Conservation (phyloP, 37 sponge, comb jelly and placozoan species). For the Ephydatia muelleri region DNA sequence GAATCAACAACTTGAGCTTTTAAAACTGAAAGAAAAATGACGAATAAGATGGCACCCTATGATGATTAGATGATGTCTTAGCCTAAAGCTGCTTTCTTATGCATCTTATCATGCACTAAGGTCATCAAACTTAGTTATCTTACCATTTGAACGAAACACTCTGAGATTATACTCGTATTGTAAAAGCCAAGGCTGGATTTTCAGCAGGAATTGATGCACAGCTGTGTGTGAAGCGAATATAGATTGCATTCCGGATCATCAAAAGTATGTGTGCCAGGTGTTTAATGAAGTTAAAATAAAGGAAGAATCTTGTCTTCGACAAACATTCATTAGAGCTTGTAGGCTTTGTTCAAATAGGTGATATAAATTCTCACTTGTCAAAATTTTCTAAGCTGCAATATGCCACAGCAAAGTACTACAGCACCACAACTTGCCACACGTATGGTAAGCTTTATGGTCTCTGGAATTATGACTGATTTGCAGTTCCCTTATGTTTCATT, state of each 20-base stretch:
- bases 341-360: constrained; percentile 24
- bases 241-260: constrained; percentile 20
- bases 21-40: too few species aligned
- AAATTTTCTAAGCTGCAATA: constrained; percentile 10
- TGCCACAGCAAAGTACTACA: too few species aligned
- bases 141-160: constrained; percentile 27
- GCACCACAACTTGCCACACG: constrained; percentile 20
- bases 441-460: constrained; percentile 20
- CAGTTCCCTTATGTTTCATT: constrained; percentile 9
- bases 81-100: too few species aligned
- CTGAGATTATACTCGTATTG: constrained; percentile 34
- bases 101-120: constrained; percentile 31
- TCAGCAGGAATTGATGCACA: too few species aligned
- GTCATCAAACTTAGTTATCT: not conserved
- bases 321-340: constrained; percentile 15
- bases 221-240: constrained; percentile 30
- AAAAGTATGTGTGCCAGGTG: constrained; percentile 40
- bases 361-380: constrained; percentile 22
- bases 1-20: too few species aligned
- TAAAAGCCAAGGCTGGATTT: constrained; percentile 39
- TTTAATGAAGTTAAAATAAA: constrained; percentile 43
- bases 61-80: constrained; percentile 15
- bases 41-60: not conserved
- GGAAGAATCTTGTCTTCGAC: constrained; percentile 35
- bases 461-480: not conserved